Base-by-base conservation (phyloP, 2,113 vertebrate genomes). In the Urocolius indicus region DNA sequence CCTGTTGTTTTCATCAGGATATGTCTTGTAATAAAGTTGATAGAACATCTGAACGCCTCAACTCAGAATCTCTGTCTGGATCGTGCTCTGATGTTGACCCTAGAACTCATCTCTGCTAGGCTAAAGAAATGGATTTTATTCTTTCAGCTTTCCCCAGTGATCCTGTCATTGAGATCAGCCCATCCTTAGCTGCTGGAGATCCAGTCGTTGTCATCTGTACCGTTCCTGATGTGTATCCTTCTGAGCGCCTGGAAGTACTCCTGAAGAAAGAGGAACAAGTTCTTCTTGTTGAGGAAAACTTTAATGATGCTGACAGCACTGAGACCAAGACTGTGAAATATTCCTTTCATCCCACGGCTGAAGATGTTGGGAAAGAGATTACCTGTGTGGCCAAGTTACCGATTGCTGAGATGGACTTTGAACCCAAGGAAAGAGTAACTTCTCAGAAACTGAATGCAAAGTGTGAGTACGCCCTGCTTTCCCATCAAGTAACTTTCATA, bases 61-160 rank as follows among this genome's bases (percentile, higher is more conserved):
- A 84, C 14, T 92, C 21, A 48, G 75, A 27, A 13, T 38, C 4
- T 72, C 83, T 73, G 14, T 62, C 43, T 80, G 34, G 43, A 59
- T 83, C 22, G 79, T 95, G 54, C 32, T 82, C 27, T 59, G 81
- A 27, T 4, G 27, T 91, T 91, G 29, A 77, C 15, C 5, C 24
- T 83, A n/a, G 34, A 82, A 27, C 21, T 90, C 24, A 19, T 77
- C 29, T 93, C n/a, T 84, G 12, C 30, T 72, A 66, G 34, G n/a
- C 59, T 94, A 80, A 95, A 65, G 30, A 58, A 93, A 55, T 19
- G 16, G 6, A 14, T 34, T 96, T 97, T 88, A 12, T 68, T 88
- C 30, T 96, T 97, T 38, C 85, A 98, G 98, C 98, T 49, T 98
- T 98, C 61, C 96, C 95, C 46, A 96, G 95, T n/a, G 96, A 98